Conservation (phyloP, 2,888 invertebrate species). For the Andricus curvator region DNA sequence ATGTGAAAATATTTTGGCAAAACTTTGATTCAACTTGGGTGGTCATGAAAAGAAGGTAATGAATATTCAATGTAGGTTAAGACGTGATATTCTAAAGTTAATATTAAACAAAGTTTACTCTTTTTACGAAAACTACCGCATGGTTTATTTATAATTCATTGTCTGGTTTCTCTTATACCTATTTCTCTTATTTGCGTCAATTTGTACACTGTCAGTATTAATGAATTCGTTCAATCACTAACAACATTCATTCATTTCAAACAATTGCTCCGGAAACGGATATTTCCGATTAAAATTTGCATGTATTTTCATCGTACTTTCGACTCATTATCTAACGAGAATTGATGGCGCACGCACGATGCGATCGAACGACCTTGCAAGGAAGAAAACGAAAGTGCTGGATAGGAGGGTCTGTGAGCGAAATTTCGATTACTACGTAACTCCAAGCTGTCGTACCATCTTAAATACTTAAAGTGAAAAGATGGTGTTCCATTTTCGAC, state of each 20-base stretch:
- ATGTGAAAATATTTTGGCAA: not conserved
- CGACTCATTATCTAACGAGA: not conserved
- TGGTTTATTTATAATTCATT: no score
- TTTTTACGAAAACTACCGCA: no score
- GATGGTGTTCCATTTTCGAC: conserved; percentile 52
- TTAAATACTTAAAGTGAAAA: conserved; percentile 60
- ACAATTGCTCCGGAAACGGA: conserved; percentile 21
- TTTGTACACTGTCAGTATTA: not conserved
- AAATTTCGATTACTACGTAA: conserved; percentile 60
- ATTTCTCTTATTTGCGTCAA: not conserved
- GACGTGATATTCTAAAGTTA: no score
- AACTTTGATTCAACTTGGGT: not conserved
- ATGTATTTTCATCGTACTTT: conserved; percentile 15
- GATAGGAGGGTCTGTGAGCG: conserved; percentile 48
- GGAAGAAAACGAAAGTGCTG: conserved; percentile 61
- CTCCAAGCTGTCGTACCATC: conserved; percentile 48
- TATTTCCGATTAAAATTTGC: not conserved
- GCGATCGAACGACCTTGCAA: conserved; percentile 54
- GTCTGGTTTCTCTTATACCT: not conserved
- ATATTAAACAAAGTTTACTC: no score
- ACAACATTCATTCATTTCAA: not conserved
- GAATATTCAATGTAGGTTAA: not conserved
- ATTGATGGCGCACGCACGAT: not conserved
- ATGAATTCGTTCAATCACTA: not conserved
- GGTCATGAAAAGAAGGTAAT: not conserved